Conservation (phyloP, 2,113 vertebrate species). For the Actinemys pallida region DNA sequence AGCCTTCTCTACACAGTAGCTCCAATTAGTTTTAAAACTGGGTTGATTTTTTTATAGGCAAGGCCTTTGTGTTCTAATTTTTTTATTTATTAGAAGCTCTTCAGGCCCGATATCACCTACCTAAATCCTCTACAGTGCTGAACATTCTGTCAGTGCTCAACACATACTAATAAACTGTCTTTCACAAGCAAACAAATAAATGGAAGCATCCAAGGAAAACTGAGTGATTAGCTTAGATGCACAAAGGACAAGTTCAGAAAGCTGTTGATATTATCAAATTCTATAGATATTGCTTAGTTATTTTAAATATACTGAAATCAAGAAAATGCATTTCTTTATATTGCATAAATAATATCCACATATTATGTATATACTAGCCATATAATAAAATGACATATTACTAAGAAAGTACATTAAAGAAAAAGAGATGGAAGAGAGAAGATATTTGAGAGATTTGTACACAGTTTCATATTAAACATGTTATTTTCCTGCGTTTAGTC, state of each 20-base stretch:
- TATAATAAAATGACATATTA: background rate
- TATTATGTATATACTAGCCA: background rate
- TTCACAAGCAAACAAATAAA: background rate
- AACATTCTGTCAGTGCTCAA: background rate
- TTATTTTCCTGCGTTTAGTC: background rate
- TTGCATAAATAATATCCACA: background rate
- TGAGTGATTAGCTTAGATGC: background rate
- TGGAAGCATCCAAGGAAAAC: background rate
- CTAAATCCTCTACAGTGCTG: background rate
- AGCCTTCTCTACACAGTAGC: background rate
- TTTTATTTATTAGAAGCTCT: background rate
- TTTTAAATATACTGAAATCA: background rate
- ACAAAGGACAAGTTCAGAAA: background rate
- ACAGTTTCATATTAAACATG: background rate
- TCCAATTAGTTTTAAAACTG: background rate
- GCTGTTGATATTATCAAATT: background rate
- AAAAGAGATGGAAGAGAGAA: background rate
- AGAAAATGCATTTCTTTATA: background rate
- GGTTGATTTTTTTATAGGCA: background rate
- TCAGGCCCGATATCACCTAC: rapidly evolving
- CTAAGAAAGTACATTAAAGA: background rate
- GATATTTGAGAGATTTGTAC: background rate
- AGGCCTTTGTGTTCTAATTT: background rate
- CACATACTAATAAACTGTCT: background rate
- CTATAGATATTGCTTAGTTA: background rate